Conservation (phyloP, 2,113 vertebrate species). For the Rhea pennata region DNA sequence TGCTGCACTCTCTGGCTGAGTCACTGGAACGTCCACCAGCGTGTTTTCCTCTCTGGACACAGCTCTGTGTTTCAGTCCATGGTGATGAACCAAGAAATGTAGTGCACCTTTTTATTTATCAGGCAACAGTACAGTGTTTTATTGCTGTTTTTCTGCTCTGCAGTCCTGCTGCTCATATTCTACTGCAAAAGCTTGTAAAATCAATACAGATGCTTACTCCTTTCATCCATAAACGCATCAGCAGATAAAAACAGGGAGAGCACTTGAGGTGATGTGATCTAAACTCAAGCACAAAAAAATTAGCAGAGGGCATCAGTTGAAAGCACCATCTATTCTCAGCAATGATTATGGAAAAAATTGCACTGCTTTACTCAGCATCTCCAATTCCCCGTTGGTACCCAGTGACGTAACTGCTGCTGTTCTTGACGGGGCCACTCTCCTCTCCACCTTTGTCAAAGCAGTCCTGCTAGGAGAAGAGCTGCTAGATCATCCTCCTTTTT, state of each 20-base stretch:
- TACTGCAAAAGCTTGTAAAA: not conserved
- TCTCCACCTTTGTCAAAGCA: not conserved
- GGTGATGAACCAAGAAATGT: not conserved
- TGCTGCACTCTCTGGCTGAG: not conserved
- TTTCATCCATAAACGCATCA: not conserved
- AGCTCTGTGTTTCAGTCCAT: rapidly evolving
- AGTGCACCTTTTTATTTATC: not conserved
- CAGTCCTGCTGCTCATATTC: not conserved
- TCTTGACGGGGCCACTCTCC: not conserved
- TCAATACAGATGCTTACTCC: not conserved
- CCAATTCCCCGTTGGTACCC: not conserved
- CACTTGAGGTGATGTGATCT: not conserved
- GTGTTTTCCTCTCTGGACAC: not conserved
- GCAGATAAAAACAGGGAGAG: not conserved
- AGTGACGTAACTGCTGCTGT: not conserved
- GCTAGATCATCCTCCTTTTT: not conserved
- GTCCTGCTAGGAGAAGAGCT: not conserved
- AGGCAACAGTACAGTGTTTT: not conserved
- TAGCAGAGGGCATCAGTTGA: not conserved
- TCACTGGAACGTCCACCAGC: not conserved
- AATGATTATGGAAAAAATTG: not conserved
- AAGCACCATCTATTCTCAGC: not conserved
- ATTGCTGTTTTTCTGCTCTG: not conserved
- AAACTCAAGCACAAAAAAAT: not conserved
- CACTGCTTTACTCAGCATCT: not conserved